Base-by-base conservation (phyloP, 2,888 invertebrate genomes). In the Strigamia transsilvanica region DNA sequence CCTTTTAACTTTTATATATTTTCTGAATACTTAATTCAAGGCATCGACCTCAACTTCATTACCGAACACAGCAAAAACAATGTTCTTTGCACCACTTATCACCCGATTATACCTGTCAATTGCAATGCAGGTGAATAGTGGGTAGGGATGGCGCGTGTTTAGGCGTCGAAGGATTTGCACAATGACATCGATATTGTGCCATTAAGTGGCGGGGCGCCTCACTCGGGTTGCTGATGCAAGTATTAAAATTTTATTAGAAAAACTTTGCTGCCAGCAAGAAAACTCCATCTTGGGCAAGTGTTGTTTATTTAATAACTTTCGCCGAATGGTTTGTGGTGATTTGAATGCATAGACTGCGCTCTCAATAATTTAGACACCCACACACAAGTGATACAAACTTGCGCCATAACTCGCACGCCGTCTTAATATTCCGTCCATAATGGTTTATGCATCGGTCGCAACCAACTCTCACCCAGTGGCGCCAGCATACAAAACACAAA, bases 31-130 rank as follows among this genome's bases (percentile, higher is more conserved):
- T 23, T 66, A 66, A 66, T 66, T 66, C 27, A 9, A 66, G 66
- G 66, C 66, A 66, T 66, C 66, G 66, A 66, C 66, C 66, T 51
- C 51, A 51, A 51, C 51, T 51, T 51, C 51, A 51, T 51, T 51
- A 51, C 51, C 51, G 51, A 15, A 51, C 66, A 27, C 27, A 66
- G 32, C 23, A 66, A 66, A 66, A 66, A 66, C 66, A 66, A 66
- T 66, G 66, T 66, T 66, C 66, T 66, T 66, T 66, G 66, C 66
- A 66, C 66, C 66, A 66, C 66, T 66, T 66, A 66, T 66, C 66
- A 66, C 66, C 66, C 66, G 66, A 66, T 66, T 66, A 66, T 66
- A 66, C 66, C 66, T 66, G 66, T 66, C 66, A 66, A 66, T 66
- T 66, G 66, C 66, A 66, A 66, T 66, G 66, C 66, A 66, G 66